A percentile compares a stretch with the other conserved stretches of the same genome.
These are phyloP conservation scores for Drosophila insularis DNA, from an alignment of 1,140 invertebrate genomes.

Conservation along the genomic window DNA sequence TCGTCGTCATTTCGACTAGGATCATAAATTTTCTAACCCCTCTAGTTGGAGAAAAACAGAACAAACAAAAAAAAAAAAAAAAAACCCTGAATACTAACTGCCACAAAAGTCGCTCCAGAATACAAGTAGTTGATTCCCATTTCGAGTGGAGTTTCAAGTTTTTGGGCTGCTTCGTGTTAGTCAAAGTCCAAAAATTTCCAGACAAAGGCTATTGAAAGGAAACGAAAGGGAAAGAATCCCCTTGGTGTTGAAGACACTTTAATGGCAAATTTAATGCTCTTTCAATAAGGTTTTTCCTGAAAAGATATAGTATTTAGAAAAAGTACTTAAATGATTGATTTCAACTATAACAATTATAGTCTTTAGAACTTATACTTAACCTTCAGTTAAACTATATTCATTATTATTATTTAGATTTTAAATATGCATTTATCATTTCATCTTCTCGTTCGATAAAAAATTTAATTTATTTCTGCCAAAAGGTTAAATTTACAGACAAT, in stretches of 20 bases:
- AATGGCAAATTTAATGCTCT: constrained; percentile 49
- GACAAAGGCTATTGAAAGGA: constrained; percentile 27
- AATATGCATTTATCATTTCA: no score
- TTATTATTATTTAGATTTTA: no score
- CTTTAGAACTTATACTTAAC: no score
- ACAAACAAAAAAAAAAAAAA: constrained; percentile 1
- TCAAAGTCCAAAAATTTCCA: constrained; percentile 16
- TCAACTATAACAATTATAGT: no score
- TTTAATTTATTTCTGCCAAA: no score
- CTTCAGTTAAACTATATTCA: no score
- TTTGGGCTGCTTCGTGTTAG: neutral
- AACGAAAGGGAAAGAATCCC: constrained; percentile 20
- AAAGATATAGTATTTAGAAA: no score
- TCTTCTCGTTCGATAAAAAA: no score
- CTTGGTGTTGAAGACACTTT: constrained; percentile 52
- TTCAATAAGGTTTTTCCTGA: constrained; percentile 26
- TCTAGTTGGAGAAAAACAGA: neutral
- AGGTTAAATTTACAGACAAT: no score
- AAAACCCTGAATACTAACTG: constrained; percentile 26
- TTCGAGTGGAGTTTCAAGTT: constrained; percentile 40
- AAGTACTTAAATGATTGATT: neutral
- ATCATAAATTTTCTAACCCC: constrained; percentile 79
- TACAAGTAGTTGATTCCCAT: constrained; percentile 30
- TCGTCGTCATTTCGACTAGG: constrained; percentile 75
- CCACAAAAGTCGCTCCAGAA: constrained; percentile 20